Evolutionary conservation across 2,797 vertebrate genomes (phyloP).

Genomic region (Catostomus latipinnis): DNA sequence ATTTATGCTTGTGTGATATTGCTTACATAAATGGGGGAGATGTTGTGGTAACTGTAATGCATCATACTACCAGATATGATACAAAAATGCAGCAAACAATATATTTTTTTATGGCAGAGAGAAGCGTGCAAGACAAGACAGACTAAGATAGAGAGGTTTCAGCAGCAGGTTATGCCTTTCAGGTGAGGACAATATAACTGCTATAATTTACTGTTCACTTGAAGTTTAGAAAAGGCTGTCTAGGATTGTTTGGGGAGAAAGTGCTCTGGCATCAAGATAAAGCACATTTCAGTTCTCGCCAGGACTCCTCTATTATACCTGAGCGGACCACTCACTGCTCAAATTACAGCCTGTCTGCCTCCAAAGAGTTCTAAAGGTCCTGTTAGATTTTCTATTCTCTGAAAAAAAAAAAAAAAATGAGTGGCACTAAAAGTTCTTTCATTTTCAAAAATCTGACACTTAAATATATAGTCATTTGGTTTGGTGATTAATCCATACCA

Average conservation of each 20-base stretch:
- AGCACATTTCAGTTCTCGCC: slow-evolving; percentile 76
- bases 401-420: slow-evolving; percentile 67
- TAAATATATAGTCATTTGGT: slow-evolving; percentile 78
- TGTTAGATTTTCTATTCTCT: slow-evolving; percentile 78
- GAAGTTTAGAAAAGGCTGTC: slow-evolving; percentile 76
- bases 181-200: slow-evolving; percentile 79
- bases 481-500: slow-evolving; percentile 71
- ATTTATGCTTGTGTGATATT: too few relatives aligned
- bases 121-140: neutral
- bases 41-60: slow-evolving; percentile 11
- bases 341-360: slow-evolving; percentile 83
- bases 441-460: slow-evolving; percentile 73
- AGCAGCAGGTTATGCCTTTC: slow-evolving; percentile 66
- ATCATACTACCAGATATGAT: slow-evolving; percentile 9
- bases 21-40: neutral
- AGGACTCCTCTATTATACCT: slow-evolving; percentile 80
- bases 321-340: slow-evolving; percentile 70
- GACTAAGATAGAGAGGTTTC: slow-evolving; percentile 45
- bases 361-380: slow-evolving; percentile 79
- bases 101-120: slow-evolving; percentile 42
- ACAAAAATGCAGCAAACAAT: slow-evolving; percentile 30
- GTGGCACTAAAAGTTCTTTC: slow-evolving; percentile 75
- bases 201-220: slow-evolving; percentile 73
- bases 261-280: slow-evolving; percentile 74
- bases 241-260: slow-evolving; percentile 76